Evolutionary conservation across 2,113 vertebrate species (phyloP).

Genomic region (Caracal caracal): DNA sequence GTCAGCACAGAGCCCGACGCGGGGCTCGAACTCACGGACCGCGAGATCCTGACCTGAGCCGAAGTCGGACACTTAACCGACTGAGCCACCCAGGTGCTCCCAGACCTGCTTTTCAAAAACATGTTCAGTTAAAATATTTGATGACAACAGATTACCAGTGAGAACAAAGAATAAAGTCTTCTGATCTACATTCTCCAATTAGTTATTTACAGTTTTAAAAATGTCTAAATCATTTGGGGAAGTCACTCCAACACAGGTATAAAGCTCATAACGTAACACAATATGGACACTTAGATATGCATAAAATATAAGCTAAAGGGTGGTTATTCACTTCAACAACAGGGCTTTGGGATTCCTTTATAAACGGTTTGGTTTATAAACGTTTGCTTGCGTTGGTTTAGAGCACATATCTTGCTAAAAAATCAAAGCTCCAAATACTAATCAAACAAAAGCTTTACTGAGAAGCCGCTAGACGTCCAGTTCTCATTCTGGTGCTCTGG

Average conservation of each 20-base stretch:
- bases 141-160: background rate
- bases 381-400: background rate
- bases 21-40: accelerated
- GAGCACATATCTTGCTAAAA: background rate
- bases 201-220: background rate
- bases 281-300: accelerated
- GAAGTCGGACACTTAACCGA: no score
- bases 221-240: background rate
- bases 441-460: background rate
- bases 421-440: background rate
- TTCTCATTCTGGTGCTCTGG: background rate
- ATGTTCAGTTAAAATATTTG: background rate
- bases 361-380: background rate
- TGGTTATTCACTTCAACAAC: background rate
- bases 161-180: background rate
- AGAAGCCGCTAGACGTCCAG: background rate
- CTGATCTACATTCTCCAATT: background rate
- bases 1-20: no score
- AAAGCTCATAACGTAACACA: background rate
- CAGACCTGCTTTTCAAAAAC: background rate
- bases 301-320: accelerated
- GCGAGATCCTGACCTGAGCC: no score
- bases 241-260: background rate
- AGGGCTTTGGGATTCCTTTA: background rate
- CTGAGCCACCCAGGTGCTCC: no score